Evolutionary conservation across 2,113 vertebrate genomes (phyloP).

Genomic region (Siniperca knerii): DNA sequence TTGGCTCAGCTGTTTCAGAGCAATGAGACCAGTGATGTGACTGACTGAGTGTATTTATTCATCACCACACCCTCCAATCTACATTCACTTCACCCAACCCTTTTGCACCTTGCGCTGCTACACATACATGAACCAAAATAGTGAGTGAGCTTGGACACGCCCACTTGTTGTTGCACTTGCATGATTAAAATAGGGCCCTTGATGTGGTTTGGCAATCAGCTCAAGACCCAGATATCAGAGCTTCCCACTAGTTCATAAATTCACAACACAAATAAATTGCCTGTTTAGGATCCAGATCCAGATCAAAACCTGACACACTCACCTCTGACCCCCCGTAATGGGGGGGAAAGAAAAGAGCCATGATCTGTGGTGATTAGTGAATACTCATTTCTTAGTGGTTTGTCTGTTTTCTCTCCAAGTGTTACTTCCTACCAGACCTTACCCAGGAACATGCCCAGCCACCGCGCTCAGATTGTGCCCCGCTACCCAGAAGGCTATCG

Average conservation of each 20-base stretch:
- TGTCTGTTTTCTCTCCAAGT: constrained; percentile 76
- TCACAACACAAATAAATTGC: neutral
- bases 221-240: neutral
- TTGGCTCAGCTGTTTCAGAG: too few relatives aligned
- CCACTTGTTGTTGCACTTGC: neutral
- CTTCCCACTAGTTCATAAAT: neutral
- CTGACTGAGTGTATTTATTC: neutral
- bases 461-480: constrained; percentile 86
- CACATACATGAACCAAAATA: too few relatives aligned
- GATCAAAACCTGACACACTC: neutral
- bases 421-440: constrained; percentile 93
- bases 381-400: neutral
- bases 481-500: constrained; percentile 94
- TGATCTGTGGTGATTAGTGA: neutral
- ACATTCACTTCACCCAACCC: too few relatives aligned
- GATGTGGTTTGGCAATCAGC: neutral
- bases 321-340: neutral
- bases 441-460: constrained; percentile 98
- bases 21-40: neutral
- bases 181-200: neutral
- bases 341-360: neutral
- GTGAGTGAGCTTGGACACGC: too few relatives aligned
- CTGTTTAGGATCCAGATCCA: neutral
- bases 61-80: too few relatives aligned
- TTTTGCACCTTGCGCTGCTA: too few relatives aligned